Base-by-base conservation (phyloP, 2,113 vertebrate genomes). In the Colistium nudipinnis region DNA sequence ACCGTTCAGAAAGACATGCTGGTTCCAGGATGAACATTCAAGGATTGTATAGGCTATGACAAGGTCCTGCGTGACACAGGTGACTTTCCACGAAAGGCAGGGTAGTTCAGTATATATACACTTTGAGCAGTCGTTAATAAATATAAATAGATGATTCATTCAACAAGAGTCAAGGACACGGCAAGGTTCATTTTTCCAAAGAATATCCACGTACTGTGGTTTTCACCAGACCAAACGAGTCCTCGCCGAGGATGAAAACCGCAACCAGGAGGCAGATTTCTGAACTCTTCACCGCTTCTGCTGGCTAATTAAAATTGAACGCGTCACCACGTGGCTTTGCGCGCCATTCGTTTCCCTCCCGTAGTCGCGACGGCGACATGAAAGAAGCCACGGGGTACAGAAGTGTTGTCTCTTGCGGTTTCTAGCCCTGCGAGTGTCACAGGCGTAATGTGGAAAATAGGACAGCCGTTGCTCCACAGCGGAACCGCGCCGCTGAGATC, bases 301-400 rank as follows among this genome's bases (percentile, higher is more conserved):
- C 53, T 35, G 27, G 44, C 68, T 74, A 86, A 88, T 87, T 85
- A 76, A 87, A 87, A 56, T 78, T 41, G 55, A 60, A 80, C 74
- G 59, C 68, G 59, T 77, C 66, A 66, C 55, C 62, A 75, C 52
- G 39, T 55, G 82, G 64, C 56, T 73, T 70, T 76, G 69, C 72
- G 67, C 86, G 78, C 61, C 31, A 57, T 84, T 87, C 56, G 74
- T 79, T 83, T 70, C 67, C 62, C 56, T 70, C 62, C 48, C 71
- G 66, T 43, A 39, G 57, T 78, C 73, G 38, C 53, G 73, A 65
- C 49, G 49, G 65, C 73, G 82, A 53, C 76, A 80, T 74, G 70
- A 76, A 76, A 83, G 70, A 73, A 61, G 69, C 80, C 72, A 74
- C 38, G 0, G 79, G 83, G 78, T 55, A 84, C 47, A 11, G 59